These are phyloP conservation scores for Drosophila borborema DNA, from an alignment of 2,888 invertebrate species.

Conservation along the genomic window DNA sequence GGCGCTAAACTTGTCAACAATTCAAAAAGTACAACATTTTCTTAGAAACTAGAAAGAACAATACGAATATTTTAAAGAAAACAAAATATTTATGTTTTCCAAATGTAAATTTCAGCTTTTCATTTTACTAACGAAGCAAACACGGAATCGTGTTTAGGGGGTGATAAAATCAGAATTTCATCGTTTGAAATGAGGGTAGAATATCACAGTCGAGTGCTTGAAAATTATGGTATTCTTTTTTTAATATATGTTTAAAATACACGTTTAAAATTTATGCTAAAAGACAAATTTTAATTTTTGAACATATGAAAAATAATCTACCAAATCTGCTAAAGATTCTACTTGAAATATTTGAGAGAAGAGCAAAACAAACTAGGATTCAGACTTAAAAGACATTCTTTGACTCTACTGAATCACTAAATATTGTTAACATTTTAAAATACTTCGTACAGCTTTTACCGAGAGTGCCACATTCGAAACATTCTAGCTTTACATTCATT, in stretches of 20 bases:
- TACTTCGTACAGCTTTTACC: background rate
- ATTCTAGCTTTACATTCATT: background rate
- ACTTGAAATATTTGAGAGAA: background rate
- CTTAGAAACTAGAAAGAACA: conserved; percentile 21
- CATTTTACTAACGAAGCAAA: conserved; percentile 71
- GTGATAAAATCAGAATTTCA: background rate
- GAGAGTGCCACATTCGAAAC: too few species aligned
- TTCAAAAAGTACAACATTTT: conserved; percentile 42
- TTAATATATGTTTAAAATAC: too few species aligned
- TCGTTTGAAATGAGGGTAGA: background rate
- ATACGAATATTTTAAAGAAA: conserved; percentile 20
- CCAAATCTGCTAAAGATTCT: background rate
- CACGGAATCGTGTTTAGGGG: conserved; percentile 17
- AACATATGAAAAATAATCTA: background rate
- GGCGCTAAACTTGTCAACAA: conserved; percentile 63
- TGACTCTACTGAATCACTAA: background rate
- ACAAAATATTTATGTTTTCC: conserved; percentile 67
- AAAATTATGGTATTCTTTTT: background rate
- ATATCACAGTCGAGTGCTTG: background rate
- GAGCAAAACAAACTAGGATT: background rate
- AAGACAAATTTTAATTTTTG: too few species aligned
- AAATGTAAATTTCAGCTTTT: conserved; percentile 63
- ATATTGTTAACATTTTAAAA: background rate
- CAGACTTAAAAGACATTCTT: background rate
- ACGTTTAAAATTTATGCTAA: too few species aligned